Evolutionary conservation across 1,140 invertebrate species (phyloP).

Genomic region (Microplitis mediator): DNA sequence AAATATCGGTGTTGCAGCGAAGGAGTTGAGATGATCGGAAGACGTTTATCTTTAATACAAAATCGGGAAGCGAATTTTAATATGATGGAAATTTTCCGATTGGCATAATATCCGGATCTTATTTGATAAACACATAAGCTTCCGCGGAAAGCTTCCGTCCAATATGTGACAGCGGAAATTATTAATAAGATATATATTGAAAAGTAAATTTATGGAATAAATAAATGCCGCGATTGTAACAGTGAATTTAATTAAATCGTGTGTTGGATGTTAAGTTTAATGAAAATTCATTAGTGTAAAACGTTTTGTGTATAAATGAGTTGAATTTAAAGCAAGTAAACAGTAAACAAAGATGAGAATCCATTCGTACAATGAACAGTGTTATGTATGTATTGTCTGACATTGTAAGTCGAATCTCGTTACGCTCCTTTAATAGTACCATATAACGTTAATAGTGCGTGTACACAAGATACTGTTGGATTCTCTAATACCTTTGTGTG

Average conservation of each 20-base stretch:
- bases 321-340: no score
- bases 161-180: constrained; percentile 1
- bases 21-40: neutral
- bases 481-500: neutral
- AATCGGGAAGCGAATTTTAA: neutral
- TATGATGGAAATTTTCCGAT: neutral
- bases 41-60: neutral
- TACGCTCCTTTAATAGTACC: neutral
- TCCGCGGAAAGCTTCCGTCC: neutral
- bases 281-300: no score
- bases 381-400: neutral
- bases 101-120: no score
- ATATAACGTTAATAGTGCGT: neutral
- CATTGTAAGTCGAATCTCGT: neutral
- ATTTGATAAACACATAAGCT: neutral
- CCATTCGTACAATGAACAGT: neutral
- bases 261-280: no score
- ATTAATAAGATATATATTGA: neutral
- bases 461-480: neutral
- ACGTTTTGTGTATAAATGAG: no score
- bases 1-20: no score
- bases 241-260: no score
- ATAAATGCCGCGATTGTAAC: no score
- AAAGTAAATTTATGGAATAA: neutral
- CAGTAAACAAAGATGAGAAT: no score